Evolutionary conservation across 2,113 vertebrate species (phyloP).

Genomic region (Bos javanicus): DNA sequence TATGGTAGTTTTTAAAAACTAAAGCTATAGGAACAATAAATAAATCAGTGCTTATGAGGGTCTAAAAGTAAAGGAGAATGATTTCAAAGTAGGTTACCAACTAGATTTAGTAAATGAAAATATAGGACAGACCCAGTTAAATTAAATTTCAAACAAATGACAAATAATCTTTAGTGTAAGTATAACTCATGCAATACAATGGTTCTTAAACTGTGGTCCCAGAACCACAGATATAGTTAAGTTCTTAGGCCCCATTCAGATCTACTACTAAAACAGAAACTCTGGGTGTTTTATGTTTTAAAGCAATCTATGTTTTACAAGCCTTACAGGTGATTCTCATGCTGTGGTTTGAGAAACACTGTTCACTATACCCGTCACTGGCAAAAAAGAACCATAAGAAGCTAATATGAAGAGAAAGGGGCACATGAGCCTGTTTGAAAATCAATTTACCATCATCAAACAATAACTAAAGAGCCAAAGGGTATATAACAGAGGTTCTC

Average conservation of each 20-base stretch:
- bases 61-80: not conserved
- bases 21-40: not conserved
- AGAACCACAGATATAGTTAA: not conserved
- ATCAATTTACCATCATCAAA: not conserved
- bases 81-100: not conserved
- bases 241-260: not conserved
- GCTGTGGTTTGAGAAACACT: not conserved
- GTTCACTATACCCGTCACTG: not conserved
- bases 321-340: not conserved
- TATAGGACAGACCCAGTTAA: not conserved
- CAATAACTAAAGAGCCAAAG: not conserved
- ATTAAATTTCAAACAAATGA: not conserved
- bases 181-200: not conserved
- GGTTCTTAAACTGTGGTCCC: not conserved
- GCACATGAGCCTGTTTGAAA: not conserved
- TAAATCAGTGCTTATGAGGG: not conserved
- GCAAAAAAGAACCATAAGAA: not conserved
- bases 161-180: not conserved
- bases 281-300: not conserved
- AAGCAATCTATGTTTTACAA: not conserved
- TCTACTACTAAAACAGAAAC: not conserved
- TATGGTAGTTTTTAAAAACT: not conserved
- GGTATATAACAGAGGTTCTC: not conserved
- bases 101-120: not conserved
- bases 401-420: not conserved